Evolutionary conservation across 2,797 vertebrate genomes (phyloP).

Genomic region (Graptemys geographica): DNA sequence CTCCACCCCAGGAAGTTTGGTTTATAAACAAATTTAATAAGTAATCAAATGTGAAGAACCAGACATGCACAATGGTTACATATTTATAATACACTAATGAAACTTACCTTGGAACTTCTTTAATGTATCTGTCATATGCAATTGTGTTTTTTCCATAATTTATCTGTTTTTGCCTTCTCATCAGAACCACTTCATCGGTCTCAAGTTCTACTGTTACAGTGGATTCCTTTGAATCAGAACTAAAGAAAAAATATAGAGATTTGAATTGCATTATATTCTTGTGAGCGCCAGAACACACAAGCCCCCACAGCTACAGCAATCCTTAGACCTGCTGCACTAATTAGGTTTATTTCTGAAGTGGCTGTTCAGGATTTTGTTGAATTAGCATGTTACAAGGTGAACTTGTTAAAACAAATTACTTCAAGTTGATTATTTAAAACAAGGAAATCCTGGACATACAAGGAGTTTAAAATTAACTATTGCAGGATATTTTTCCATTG

Average conservation of each 20-base stretch:
- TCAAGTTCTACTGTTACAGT: slow-evolving; percentile 85
- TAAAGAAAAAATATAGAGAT: slow-evolving; percentile 48
- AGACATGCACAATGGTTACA: background rate
- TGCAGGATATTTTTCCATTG: background rate
- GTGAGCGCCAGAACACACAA: background rate
- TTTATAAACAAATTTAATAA: background rate
- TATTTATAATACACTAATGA: background rate
- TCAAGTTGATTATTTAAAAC: background rate
- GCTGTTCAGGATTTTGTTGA: background rate
- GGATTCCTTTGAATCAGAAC: slow-evolving; percentile 93
- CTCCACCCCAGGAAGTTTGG: background rate
- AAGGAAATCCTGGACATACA: background rate
- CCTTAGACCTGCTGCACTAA: background rate
- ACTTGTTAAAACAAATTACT: background rate
- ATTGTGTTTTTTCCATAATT: slow-evolving; percentile 98
- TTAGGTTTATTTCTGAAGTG: background rate
- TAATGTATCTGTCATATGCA: slow-evolving; percentile 94
- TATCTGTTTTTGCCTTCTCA: slow-evolving; percentile 97
- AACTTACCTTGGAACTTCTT: slow-evolving; percentile 93
- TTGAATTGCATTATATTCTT: background rate
- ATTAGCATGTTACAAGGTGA: background rate
- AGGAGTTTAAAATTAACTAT: background rate
- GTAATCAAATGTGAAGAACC: background rate
- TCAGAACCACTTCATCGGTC: slow-evolving; percentile 90
- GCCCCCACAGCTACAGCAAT: background rate